These are phyloP conservation scores for Trypoxylus dichotomus DNA, from an alignment of 1,140 invertebrate species.

Conservation along the genomic window DNA sequence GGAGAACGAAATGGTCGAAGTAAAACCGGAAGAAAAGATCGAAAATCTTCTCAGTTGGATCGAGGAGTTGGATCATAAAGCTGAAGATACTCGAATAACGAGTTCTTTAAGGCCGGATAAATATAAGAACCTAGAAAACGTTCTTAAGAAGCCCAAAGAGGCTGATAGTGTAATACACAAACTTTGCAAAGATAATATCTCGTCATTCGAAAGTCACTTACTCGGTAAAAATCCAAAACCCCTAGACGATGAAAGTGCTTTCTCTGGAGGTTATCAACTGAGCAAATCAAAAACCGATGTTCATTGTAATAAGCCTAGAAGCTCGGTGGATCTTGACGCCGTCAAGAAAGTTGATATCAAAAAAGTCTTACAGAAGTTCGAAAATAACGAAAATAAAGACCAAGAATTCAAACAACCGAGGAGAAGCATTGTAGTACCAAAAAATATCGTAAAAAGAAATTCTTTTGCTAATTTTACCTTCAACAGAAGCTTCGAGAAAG, in stretches of 20 bases:
- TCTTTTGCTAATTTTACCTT: conserved; percentile 25
- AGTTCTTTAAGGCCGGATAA: conserved; percentile 48
- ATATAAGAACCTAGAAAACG: conserved; percentile 50
- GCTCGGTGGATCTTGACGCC: conserved; percentile 50
- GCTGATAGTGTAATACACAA: conserved; percentile 45
- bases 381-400: conserved; percentile 37
- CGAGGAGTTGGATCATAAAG: conserved; percentile 50
- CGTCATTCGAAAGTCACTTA: conserved; percentile 48
- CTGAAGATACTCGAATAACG: conserved; percentile 43
- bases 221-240: conserved; percentile 41
- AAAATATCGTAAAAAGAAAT: conserved; percentile 28
- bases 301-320: conserved; percentile 42
- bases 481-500: conserved; percentile 24
- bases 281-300: conserved; percentile 50
- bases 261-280: conserved; percentile 31
- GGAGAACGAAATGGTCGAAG: conserved; percentile 35
- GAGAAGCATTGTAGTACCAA: conserved; percentile 11
- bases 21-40: conserved; percentile 48
- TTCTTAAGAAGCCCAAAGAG: conserved; percentile 43
- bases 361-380: conserved; percentile 50
- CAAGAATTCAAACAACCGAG: neutral
- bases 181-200: conserved; percentile 49
- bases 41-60: conserved; percentile 51
- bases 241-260: conserved; percentile 29
- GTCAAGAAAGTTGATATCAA: conserved; percentile 50